These are phyloP conservation scores for Eupeodes latifasciatus DNA, from an alignment of 2,888 invertebrate genomes.

Conservation along the genomic window DNA sequence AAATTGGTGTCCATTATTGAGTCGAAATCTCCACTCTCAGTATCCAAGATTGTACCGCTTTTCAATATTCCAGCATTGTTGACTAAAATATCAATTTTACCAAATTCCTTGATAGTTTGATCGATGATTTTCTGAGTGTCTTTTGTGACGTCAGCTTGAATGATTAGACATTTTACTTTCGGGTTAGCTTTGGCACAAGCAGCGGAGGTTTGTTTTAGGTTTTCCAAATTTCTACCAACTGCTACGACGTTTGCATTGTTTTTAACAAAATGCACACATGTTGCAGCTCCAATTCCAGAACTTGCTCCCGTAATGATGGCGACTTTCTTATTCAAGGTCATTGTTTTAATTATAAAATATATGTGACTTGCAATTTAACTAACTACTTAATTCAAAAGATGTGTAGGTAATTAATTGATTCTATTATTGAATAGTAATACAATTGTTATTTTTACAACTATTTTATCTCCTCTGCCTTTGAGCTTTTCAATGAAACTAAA, in stretches of 20 bases:
- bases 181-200: conserved; percentile 47
- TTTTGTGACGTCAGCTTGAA: conserved; percentile 86
- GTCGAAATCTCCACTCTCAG: conserved; percentile 92
- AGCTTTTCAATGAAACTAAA: too few species aligned
- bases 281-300: conserved; percentile 63
- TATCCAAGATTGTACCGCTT: conserved; percentile 91
- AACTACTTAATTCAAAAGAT: too few species aligned
- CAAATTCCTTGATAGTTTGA: conserved; percentile 88
- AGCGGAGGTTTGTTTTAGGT: conserved; percentile 34
- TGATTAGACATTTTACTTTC: conserved; percentile 81
- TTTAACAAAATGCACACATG: conserved; percentile 51
- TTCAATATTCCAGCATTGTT: conserved; percentile 94
- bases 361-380: too few species aligned
- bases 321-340: conserved; percentile 53
- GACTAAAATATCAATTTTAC: conserved; percentile 89
- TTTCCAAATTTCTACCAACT: conserved; percentile 62
- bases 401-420: too few species aligned
- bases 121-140: conserved; percentile 89
- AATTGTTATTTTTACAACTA: too few species aligned
- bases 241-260: conserved; percentile 51
- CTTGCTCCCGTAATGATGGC: conserved; percentile 63
- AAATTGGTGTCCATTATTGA: conserved; percentile 93
- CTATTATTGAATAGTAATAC: too few species aligned
- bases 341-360: not conserved
- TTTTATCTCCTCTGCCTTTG: too few species aligned